Conservation (phyloP, 2,113 vertebrate genomes). For the Petaurus breviceps region DNA sequence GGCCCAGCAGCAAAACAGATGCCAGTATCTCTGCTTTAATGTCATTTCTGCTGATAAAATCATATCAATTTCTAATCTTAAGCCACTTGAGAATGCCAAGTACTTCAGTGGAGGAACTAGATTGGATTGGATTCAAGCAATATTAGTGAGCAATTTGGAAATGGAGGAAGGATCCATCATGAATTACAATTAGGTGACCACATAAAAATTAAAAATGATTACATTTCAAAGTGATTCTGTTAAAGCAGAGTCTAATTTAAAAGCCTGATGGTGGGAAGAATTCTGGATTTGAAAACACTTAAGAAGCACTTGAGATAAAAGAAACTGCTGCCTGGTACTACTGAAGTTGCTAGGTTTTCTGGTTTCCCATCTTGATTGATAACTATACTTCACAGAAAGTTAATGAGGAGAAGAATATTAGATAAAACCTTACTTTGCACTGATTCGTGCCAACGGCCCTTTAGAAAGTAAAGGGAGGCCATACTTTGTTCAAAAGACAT, state of each 20-base stretch:
- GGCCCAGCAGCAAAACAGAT: background rate
- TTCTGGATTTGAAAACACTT: background rate
- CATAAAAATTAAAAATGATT: background rate
- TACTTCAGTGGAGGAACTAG: background rate
- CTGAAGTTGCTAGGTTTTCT: background rate
- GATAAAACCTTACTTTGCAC: background rate
- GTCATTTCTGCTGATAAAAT: background rate
- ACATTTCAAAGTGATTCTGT: conserved; percentile 1
- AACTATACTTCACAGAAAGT: background rate
- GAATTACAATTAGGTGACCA: conserved; percentile 3
- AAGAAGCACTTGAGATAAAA: background rate
- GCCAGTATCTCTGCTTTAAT: background rate
- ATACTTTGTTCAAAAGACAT: background rate
- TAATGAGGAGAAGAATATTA: conserved; percentile 17
- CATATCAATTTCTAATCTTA: background rate
- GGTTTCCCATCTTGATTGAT: background rate
- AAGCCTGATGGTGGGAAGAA: background rate
- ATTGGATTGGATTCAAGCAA: background rate
- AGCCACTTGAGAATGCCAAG: background rate
- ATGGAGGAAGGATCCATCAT: background rate
- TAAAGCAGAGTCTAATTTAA: background rate
- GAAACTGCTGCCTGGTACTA: background rate
- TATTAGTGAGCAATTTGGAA: background rate
- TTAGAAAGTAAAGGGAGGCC: conserved; percentile 13
- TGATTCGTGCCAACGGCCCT: conserved; percentile 16